Percentiles rank a stretch among this genome's conserved stretches.
These are phyloP conservation scores for Umimayanthus chanpuru DNA, from an alignment of 92 coral and sea anemone species.

Conservation along the genomic window DNA sequence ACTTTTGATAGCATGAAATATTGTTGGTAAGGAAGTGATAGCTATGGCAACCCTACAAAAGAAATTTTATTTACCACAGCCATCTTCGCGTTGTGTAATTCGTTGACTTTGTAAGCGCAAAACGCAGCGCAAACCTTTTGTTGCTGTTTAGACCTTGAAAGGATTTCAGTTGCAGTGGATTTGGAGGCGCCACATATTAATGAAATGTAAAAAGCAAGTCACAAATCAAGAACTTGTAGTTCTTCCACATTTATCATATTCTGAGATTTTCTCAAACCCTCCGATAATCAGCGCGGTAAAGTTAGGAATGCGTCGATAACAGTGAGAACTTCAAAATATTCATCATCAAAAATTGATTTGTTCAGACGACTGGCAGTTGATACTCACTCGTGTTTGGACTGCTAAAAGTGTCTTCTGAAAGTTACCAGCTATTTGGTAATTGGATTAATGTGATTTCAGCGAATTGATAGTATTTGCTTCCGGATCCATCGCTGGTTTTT, in stretches of 20 bases:
- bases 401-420: neutral
- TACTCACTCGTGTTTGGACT: neutral
- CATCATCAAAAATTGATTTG: neutral
- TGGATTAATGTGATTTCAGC: neutral
- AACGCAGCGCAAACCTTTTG: neutral
- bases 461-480: neutral
- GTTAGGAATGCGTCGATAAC: too few relatives aligned
- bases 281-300: too few relatives aligned
- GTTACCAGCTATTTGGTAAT: neutral
- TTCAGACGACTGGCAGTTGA: neutral
- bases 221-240: too few relatives aligned
- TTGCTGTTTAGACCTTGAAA: neutral
- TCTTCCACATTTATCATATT: too few relatives aligned
- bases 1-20: conserved; percentile 1
- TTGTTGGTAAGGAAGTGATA: neutral
- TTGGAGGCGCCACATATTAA: too few relatives aligned
- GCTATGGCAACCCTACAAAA: neutral
- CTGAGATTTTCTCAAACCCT: too few relatives aligned
- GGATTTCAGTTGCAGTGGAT: too few relatives aligned
- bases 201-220: too few relatives aligned
- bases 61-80: neutral
- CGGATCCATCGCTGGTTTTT: too few relatives aligned
- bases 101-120: neutral
- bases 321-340: too few relatives aligned
- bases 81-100: neutral